Base-by-base conservation (phyloP, 2,888 invertebrate species). In the Watsonalla binaria region DNA sequence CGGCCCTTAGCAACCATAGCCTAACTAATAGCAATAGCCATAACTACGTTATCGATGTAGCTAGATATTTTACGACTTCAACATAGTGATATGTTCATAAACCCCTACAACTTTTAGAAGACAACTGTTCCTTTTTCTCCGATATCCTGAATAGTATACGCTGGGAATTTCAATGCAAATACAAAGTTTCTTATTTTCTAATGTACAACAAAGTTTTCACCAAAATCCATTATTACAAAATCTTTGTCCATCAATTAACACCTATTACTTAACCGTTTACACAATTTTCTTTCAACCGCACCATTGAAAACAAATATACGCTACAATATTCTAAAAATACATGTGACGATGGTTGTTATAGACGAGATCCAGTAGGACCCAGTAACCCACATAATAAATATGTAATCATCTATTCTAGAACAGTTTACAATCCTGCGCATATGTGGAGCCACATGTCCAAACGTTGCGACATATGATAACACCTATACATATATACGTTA, bases 301-400 rank as follows among this genome's bases (percentile, higher is more conserved):
- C 37, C 8, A 37, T 37, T 37, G 37, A 37, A 37, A 37, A 37
- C 37, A 37, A 37, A 37, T 37, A 37, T 37, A 42, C 42, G 42
- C 11, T 42, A 11, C 8, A 42, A 42, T 8, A 47, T 47, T 47
- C 35, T 13, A 39, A 49, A 49, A 39, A 49, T 49, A 49, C 6
- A 37, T 11, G 14, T 37, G 48, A 39, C 48, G 48, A 14, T 15
- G 9, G 37, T 6, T 49, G 13, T 37, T 15, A n/a, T 46, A 62
- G 60, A 65, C 63, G 42, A 65, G 64, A 62, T 60, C 54, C 57
- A 53, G 53, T 56, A 56, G 55, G 57, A 51, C 58, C 68, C 58
- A 53, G 54, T 70, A 63, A 66, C 69, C 71, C 50, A 70, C 59
- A 70, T 70, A 45, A 53, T 60, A 59, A 61, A 54, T 64, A 61